A percentile compares a stretch with the other conserved stretches of the same genome.
Evolutionary conservation across 2,113 vertebrate species (phyloP).

Genomic region (Numida meleagris): DNA sequence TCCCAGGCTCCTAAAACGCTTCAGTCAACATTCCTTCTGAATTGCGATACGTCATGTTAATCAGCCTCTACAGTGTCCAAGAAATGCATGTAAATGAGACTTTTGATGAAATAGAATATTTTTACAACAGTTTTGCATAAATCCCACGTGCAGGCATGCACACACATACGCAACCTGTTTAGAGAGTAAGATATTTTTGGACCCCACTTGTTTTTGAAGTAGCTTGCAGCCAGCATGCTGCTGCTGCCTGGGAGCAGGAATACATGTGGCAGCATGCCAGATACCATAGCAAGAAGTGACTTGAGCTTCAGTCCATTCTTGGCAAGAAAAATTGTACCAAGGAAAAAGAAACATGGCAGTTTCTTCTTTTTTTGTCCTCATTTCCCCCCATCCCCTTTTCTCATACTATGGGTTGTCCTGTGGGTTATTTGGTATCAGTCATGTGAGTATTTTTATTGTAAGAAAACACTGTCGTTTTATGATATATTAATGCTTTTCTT

Average conservation of each 20-base stretch:
- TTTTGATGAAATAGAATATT: conserved; percentile 74
- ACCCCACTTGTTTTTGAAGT: conserved; percentile 22
- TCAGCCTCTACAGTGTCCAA: conserved; percentile 61
- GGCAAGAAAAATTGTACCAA: not conserved
- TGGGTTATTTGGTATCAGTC: not conserved
- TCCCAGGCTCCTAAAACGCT: conserved; percentile 39
- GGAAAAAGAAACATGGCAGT: not conserved
- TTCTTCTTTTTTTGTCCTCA: not conserved
- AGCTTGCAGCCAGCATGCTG: not conserved
- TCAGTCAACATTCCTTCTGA: conserved; percentile 60
- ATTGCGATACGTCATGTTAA: conserved; percentile 60
- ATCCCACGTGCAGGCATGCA: not conserved
- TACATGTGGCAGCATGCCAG: not conserved
- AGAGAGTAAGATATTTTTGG: conserved; percentile 50
- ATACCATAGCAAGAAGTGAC: not conserved
- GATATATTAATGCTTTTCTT: not conserved
- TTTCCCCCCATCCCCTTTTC: not conserved
- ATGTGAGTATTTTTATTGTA: not conserved
- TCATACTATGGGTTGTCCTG: not conserved
- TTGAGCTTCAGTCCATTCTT: not conserved
- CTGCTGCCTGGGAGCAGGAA: not conserved
- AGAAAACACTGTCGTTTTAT: not conserved
- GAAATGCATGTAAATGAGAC: conserved; percentile 73
- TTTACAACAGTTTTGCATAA: conserved; percentile 72
- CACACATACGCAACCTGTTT: not conserved